A percentile compares a stretch with the other conserved stretches of the same genome.
Conservation (phyloP, 2,888 invertebrate species). For the Mactromeris polynyma region DNA sequence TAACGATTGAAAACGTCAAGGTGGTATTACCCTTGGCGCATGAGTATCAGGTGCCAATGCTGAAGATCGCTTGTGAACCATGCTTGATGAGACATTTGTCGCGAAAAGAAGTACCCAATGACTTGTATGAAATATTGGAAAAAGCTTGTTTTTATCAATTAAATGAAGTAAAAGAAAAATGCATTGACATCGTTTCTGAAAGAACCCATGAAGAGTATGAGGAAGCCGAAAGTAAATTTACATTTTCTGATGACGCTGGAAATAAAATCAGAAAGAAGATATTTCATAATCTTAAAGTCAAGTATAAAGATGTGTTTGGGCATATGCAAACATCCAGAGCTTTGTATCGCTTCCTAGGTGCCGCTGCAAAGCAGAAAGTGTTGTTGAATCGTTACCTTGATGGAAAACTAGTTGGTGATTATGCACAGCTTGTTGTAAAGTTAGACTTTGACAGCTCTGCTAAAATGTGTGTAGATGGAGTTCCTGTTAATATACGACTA, state of each 20-base stretch:
- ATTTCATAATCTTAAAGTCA: neutral
- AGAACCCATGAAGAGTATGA: neutral
- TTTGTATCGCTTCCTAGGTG: neutral
- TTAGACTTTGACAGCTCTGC: neutral
- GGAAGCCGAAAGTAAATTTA: neutral
- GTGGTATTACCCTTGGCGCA: neutral
- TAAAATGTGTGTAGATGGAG: neutral
- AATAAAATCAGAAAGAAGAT: neutral
- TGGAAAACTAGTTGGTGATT: neutral
- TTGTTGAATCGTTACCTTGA: neutral
- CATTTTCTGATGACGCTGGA: neutral
- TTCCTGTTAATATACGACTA: neutral
- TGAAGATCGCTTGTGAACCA: neutral
- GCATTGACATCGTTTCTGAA: neutral
- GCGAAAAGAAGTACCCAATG: neutral
- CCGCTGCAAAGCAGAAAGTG: neutral
- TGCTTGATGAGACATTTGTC: neutral
- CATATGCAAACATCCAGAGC: neutral
- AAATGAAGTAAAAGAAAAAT: constrained; percentile 1
- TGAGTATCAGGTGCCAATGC: constrained; percentile 4
- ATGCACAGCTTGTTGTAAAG: neutral
- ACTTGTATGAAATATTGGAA: neutral
- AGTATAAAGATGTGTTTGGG: neutral
- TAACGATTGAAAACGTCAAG: neutral
- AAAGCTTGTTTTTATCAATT: neutral